Base-by-base conservation (phyloP, 2,888 invertebrate genomes). In the Cremastinae sp. region DNA sequence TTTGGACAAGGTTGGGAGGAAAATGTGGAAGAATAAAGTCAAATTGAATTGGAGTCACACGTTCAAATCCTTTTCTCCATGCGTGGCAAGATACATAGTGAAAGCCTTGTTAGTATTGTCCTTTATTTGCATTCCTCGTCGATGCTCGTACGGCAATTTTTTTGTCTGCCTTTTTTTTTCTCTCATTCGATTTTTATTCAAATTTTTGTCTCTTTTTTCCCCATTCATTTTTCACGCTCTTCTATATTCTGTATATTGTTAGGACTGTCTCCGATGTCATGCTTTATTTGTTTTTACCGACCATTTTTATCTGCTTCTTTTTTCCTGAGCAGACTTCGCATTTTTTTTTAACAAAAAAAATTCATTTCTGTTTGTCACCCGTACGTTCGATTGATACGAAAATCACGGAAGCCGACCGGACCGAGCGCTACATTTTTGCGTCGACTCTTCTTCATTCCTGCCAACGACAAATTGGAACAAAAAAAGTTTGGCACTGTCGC, bases 61-160 rank as follows among this genome's bases (percentile, higher is more conserved):
- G 49, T 47, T 9, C 47, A n/a, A 70, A 58, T 43, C 16, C 55
- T 71, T 75, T 58, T 58, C 56, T 45, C 53, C 61, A 71, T 75
- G 59, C 51, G 51, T 28, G 72, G 74, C n/a, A 74, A 78, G 79
- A 14, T 20, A 56, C 35, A 41, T 22, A 37, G 22, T 20, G 12
- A 14, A 39, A 8, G 18, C 37, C 35, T 22, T 58, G 53, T 49
- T 5, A 37, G 77, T 80, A 83, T 80, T 76, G 77, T 78, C 53
- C 78, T 81, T 80, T 83, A 84, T 84, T 84, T 82, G 80, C 83
- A 83, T 83, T 83, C 82, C 53, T 22, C 61, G 22, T 69, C 55
- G 79, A 72, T 75, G 59, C 28, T 28, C 28, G 71, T 73, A 51
- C 45, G 56, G 56, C 56, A 10, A 37, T 73, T 76, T 66, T 75